phyloP scores from a whole-genome alignment of 2,888 invertebrate species.

The Drosophila mulleri region DNA sequence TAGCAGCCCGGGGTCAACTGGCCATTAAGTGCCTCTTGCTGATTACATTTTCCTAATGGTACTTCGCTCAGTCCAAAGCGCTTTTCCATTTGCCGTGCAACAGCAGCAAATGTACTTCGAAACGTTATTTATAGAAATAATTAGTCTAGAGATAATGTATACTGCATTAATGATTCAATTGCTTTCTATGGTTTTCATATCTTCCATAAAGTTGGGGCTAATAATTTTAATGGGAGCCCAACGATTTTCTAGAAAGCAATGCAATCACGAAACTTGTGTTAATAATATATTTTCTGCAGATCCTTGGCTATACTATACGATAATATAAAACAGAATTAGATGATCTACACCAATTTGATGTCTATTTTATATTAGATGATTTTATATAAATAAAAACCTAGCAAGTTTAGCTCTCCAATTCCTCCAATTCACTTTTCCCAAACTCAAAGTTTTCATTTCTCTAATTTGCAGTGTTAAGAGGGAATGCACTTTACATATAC shows the following conservation, averaged over 20 bases:
- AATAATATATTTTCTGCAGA: background rate
- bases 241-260: too few relatives aligned
- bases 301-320: too few relatives aligned
- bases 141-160: constrained; percentile 11
- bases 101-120: constrained; percentile 21
- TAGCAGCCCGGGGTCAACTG: constrained; percentile 31
- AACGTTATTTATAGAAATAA: constrained; percentile 15
- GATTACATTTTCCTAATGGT: constrained; percentile 34
- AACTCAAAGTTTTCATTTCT: background rate
- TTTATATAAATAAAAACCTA: too few relatives aligned
- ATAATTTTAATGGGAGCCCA: background rate
- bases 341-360: too few relatives aligned
- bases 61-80: background rate
- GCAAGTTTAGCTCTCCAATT: background rate
- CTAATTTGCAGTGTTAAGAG: too few relatives aligned
- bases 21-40: constrained; percentile 27
- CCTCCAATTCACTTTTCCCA: background rate
- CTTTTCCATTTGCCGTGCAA: constrained; percentile 2
- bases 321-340: too few relatives aligned
- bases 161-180: background rate
- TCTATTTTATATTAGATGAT: too few relatives aligned
- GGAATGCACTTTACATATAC: background rate
- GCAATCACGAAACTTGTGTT: too few relatives aligned
- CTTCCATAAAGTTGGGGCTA: background rate
- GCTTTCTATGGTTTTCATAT: background rate